Evolutionary conservation across 1,140 invertebrate genomes (phyloP).

Genomic region (Pemphigus obesinymphae): DNA sequence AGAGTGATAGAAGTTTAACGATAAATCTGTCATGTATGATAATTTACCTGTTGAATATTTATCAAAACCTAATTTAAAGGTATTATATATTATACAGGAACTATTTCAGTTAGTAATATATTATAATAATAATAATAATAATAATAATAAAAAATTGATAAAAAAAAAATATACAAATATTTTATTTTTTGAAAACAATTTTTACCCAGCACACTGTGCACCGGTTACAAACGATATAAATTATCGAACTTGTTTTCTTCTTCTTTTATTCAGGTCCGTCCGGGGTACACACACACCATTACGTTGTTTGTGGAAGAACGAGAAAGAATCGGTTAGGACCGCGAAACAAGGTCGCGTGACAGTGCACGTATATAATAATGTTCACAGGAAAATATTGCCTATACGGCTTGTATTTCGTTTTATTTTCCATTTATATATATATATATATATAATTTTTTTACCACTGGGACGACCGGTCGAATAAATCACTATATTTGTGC

Average conservation of each 20-base stretch:
- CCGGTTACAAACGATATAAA: slow-evolving; percentile 28
- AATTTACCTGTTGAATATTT: slow-evolving; percentile 18
- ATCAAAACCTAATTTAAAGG: slow-evolving; percentile 19
- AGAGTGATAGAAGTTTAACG: not conserved
- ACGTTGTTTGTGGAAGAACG: slow-evolving; percentile 18
- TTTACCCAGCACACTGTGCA: not conserved
- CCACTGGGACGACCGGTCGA: slow-evolving; percentile 22
- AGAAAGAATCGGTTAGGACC: slow-evolving; percentile 28
- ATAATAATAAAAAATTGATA: slow-evolving; percentile 11
- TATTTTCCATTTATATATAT: not conserved
- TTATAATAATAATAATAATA: slow-evolving; percentile 8
- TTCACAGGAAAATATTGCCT: slow-evolving; percentile 15
- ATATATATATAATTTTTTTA: slow-evolving; percentile 11
- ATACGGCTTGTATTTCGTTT: slow-evolving; percentile 5
- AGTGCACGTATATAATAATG: slow-evolving; percentile 12
- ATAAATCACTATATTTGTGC: slow-evolving; percentile 38
- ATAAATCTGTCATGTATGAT: slow-evolving; percentile 24
- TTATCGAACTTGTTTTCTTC: slow-evolving; percentile 34
- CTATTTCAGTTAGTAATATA: not conserved
- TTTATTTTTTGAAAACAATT: slow-evolving; percentile 12
- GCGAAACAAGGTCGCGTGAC: slow-evolving; percentile 36
- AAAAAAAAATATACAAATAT: slow-evolving; percentile 15
- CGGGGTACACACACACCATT: not conserved
- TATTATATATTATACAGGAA: not conserved
- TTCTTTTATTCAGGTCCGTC: not conserved